phyloP scores from a whole-genome alignment of 2,888 invertebrate species.

The Coremacera marginata region DNA sequence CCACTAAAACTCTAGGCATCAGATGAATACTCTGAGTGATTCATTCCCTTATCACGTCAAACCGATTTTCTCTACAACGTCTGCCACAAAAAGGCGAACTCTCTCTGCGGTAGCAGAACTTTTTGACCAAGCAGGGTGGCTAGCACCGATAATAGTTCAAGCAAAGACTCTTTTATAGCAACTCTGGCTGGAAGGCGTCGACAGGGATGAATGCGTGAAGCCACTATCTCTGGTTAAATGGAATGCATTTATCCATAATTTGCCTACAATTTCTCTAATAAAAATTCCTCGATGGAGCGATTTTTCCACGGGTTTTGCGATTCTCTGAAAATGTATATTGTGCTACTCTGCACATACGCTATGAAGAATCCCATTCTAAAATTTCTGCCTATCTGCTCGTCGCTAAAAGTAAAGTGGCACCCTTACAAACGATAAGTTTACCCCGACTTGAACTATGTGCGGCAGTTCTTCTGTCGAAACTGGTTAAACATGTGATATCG shows the following conservation, averaged over 20 bases:
- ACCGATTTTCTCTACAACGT: too few species aligned
- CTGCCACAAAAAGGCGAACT: too few species aligned
- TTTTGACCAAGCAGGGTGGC: too few species aligned
- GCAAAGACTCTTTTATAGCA: not conserved
- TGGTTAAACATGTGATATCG: too few species aligned
- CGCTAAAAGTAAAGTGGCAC: not conserved
- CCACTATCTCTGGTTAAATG: not conserved
- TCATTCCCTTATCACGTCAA: too few species aligned
- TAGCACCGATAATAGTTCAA: too few species aligned
- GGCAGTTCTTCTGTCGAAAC: not conserved
- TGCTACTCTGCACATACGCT: too few species aligned
- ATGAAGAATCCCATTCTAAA: not conserved
- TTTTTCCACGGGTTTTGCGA: not conserved
- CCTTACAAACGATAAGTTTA: not conserved
- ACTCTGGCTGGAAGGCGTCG: not conserved
- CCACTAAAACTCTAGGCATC: not conserved
- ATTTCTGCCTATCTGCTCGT: not conserved
- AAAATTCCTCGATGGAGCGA: not conserved
- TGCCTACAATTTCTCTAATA: not conserved
- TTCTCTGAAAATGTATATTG: not conserved
- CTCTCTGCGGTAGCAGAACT: too few species aligned
- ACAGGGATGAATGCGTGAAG: not conserved
- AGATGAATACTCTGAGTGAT: not conserved
- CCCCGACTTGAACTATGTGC: not conserved
- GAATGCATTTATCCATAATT: not conserved